Evolutionary conservation across 2,888 invertebrate species (phyloP).

Genomic region (Octodonta nipae): DNA sequence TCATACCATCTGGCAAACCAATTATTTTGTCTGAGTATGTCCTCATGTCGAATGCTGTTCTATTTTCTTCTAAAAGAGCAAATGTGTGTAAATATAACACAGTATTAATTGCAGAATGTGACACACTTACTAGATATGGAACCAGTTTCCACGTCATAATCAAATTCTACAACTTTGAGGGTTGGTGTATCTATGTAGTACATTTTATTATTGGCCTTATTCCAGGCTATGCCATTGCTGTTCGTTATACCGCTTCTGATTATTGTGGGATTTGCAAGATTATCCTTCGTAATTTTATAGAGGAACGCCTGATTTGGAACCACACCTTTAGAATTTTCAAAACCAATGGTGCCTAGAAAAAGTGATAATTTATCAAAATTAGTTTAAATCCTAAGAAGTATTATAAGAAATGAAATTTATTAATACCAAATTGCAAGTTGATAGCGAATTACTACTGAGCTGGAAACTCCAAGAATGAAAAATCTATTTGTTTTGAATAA

Average conservation of each 20-base stretch:
- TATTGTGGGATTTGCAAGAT: constrained; percentile 22
- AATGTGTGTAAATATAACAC: too few relatives aligned
- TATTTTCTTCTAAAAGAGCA: constrained; percentile 28
- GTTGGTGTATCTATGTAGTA: constrained; percentile 68
- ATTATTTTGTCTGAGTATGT: constrained; percentile 4
- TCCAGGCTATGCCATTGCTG: constrained; percentile 75
- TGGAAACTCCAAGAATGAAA: too few relatives aligned
- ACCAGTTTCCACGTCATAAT: constrained; percentile 48
- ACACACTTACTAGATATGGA: constrained; percentile 27
- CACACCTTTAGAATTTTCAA: constrained; percentile 33
- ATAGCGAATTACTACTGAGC: too few relatives aligned
- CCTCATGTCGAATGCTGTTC: constrained; percentile 15
- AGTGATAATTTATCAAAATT: constrained; percentile 7
- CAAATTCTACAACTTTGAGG: constrained; percentile 51
- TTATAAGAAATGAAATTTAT: background rate
- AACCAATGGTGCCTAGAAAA: constrained; percentile 51
- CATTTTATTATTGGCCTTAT: constrained; percentile 51
- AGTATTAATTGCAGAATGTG: too few relatives aligned
- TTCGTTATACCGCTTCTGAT: constrained; percentile 41
- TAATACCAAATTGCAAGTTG: too few relatives aligned
- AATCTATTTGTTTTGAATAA: too few relatives aligned
- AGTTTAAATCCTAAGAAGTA: background rate
- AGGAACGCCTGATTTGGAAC: constrained; percentile 42
- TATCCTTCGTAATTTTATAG: constrained; percentile 41
- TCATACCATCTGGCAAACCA: constrained; percentile 43